Percentiles rank a stretch among this genome's conserved stretches.
phyloP scores from a whole-genome alignment of 2,113 vertebrate species.

The Cebus imitator region DNA sequence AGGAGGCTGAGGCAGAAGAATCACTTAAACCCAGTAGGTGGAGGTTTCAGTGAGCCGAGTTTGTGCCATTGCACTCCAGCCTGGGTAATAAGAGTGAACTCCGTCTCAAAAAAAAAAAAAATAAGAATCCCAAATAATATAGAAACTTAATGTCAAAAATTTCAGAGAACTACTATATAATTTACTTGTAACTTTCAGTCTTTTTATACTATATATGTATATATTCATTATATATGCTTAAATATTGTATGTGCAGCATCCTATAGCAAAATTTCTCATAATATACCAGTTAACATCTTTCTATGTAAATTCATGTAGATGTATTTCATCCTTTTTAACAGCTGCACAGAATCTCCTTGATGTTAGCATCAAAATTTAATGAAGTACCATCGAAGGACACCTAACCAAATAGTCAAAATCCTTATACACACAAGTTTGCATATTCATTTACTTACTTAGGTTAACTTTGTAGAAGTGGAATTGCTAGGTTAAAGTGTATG shows the following conservation, averaged over 20 bases:
- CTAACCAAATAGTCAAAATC: not conserved
- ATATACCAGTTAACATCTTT: not conserved
- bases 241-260: not conserved
- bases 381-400: not conserved
- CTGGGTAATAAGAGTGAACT: too few species aligned
- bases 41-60: too few species aligned
- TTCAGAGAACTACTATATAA: not conserved
- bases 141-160: not conserved
- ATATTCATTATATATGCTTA: not conserved
- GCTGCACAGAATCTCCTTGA: not conserved
- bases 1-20: too few species aligned
- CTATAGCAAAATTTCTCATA: not conserved
- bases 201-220: not conserved
- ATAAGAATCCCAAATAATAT: too few species aligned
- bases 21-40: too few species aligned
- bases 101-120: too few species aligned
- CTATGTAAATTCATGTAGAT: not conserved
- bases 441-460: not conserved
- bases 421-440: too few species aligned
- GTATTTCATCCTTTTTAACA: not conserved
- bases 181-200: not conserved
- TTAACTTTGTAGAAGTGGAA: not conserved
- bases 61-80: too few species aligned
- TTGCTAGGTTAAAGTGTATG: not conserved
- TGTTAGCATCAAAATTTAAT: not conserved